These are phyloP conservation scores for Loripinus fragilis DNA, from an alignment of 2,888 invertebrate species.

Conservation along the genomic window DNA sequence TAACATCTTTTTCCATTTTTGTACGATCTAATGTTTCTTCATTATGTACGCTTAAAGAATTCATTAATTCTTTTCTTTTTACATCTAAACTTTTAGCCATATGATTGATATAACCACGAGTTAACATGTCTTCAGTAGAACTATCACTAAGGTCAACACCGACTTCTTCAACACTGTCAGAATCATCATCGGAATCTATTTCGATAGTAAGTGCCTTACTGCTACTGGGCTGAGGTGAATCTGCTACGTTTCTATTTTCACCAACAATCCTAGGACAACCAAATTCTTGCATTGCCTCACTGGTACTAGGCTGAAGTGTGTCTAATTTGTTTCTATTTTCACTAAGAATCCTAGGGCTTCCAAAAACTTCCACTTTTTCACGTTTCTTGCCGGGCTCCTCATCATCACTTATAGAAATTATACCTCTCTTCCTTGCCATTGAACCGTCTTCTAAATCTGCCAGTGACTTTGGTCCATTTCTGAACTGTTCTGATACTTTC, in stretches of 20 bases:
- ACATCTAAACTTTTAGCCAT: too few relatives aligned
- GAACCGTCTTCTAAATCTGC: neutral
- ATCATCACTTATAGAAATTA: neutral
- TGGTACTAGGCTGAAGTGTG: neutral
- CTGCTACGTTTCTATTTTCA: neutral
- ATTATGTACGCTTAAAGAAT: too few relatives aligned
- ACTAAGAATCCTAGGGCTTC: too few relatives aligned
- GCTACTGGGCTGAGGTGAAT: neutral
- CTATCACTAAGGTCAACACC: neutral
- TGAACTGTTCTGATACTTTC: neutral
- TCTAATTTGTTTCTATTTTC: neutral
- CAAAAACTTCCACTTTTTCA: neutral
- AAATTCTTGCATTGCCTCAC: too few relatives aligned
- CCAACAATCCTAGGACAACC: too few relatives aligned
- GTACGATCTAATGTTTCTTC: neutral
- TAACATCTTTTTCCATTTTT: neutral
- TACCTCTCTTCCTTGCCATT: neutral
- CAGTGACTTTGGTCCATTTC: neutral
- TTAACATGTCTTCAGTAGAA: too few relatives aligned
- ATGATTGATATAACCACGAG: too few relatives aligned
- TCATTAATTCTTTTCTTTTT: too few relatives aligned
- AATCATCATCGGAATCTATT: neutral
- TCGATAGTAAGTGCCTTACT: slow-evolving; percentile 1
- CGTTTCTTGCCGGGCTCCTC: neutral
- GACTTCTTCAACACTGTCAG: neutral